Evolutionary conservation across 2,113 vertebrate genomes (phyloP).

Genomic region (Arothron firmamentum): DNA sequence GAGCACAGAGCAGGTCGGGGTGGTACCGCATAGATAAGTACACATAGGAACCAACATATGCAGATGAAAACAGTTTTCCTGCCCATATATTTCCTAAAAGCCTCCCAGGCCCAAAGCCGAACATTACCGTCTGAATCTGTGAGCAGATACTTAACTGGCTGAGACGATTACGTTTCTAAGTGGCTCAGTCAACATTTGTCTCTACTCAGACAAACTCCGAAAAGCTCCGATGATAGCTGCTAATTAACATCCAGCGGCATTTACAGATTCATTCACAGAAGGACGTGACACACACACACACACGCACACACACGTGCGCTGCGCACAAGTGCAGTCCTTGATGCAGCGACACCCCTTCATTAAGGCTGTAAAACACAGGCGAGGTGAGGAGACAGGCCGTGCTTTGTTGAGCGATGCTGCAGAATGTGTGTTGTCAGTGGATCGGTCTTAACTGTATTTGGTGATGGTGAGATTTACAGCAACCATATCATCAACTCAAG

Average conservation of each 20-base stretch:
- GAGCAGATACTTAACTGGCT: slow-evolving; percentile 70
- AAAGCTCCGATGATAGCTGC: slow-evolving; percentile 64
- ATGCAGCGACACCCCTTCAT: slow-evolving; percentile 68
- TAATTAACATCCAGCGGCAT: slow-evolving; percentile 63
- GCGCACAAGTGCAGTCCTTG: slow-evolving; percentile 42
- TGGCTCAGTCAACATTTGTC: slow-evolving; percentile 62
- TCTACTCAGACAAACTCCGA: slow-evolving; percentile 54
- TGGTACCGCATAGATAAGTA: slow-evolving; percentile 43
- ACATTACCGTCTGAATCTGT: slow-evolving; percentile 61
- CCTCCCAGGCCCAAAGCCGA: slow-evolving; percentile 39
- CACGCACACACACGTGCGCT: slow-evolving; percentile 18
- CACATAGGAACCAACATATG: slow-evolving; percentile 41
- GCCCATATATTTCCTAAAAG: slow-evolving; percentile 42
- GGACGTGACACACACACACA: slow-evolving; percentile 30
- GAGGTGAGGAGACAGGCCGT: slow-evolving; percentile 61
- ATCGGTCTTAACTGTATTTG: slow-evolving; percentile 67
- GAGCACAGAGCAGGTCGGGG: slow-evolving; percentile 50
- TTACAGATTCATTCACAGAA: slow-evolving; percentile 69
- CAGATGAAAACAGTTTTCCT: slow-evolving; percentile 58
- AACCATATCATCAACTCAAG: slow-evolving; percentile 65
- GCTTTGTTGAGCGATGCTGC: slow-evolving; percentile 65
- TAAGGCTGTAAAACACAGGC: slow-evolving; percentile 63
- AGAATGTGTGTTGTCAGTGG: slow-evolving; percentile 58
- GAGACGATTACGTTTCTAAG: slow-evolving; percentile 67
- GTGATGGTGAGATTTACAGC: slow-evolving; percentile 67